phyloP scores from a whole-genome alignment of 2,888 invertebrate species.

The Lepas anatifera region DNA sequence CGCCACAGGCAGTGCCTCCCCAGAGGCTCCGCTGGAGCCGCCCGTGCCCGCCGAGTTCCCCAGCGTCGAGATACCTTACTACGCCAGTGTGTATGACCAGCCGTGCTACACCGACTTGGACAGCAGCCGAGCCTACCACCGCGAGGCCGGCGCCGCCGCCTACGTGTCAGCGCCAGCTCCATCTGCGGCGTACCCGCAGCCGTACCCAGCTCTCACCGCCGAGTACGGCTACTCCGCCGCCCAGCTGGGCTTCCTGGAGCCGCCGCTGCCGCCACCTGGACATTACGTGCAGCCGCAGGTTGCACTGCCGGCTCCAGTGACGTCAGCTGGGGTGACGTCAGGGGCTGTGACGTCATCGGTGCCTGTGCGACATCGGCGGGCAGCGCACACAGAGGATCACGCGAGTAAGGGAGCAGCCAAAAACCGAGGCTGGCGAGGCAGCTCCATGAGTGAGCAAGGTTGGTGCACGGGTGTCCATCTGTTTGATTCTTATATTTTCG shows the following conservation, averaged over 20 bases:
- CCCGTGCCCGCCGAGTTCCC: neutral
- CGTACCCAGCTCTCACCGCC: neutral
- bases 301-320: too few relatives aligned
- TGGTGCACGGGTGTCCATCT: too few relatives aligned
- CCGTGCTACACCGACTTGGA: neutral
- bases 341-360: too few relatives aligned
- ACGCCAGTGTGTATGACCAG: neutral
- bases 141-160: neutral
- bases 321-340: too few relatives aligned
- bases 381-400: neutral
- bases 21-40: too few relatives aligned
- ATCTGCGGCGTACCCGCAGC: neutral
- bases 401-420: neutral
- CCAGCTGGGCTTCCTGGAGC: neutral
- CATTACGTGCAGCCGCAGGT: too few relatives aligned
- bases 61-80: neutral
- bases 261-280: neutral
- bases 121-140: neutral
- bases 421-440: constrained; percentile 4
- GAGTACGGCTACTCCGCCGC: neutral
- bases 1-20: too few relatives aligned
- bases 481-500: too few relatives aligned
- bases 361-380: neutral
- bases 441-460: constrained; percentile 1
- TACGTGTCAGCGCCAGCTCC: too few relatives aligned